phyloP scores from a whole-genome alignment of 2,797 vertebrate genomes.

The Sebastes diploproa region DNA sequence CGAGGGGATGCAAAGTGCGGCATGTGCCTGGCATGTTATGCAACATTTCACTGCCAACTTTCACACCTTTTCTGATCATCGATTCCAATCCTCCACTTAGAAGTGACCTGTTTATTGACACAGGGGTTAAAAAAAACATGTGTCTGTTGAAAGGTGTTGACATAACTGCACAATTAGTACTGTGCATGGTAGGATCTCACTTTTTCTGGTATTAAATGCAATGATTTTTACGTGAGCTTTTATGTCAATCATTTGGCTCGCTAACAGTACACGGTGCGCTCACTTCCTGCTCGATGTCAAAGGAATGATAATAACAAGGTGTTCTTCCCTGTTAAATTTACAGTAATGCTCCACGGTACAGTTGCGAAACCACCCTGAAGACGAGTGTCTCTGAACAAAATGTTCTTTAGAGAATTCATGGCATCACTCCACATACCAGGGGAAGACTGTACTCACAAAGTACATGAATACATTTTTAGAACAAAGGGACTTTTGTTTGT shows the following conservation, averaged over 20 bases:
- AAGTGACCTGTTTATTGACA: neutral
- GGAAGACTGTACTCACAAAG: neutral
- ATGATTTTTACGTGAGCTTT: neutral
- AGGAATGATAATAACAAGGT: neutral
- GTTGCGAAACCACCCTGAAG: neutral
- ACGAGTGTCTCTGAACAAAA: neutral
- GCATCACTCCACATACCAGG: neutral
- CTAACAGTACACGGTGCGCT: accelerated
- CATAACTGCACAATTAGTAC: neutral
- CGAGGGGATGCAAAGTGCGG: neutral
- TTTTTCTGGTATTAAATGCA: neutral
- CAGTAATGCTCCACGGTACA: neutral
- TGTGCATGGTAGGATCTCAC: neutral
- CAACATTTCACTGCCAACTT: neutral
- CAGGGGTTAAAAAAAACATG: too few species aligned
- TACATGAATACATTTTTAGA: neutral
- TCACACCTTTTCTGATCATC: neutral
- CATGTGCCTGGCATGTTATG: neutral
- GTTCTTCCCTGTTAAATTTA: slow-evolving; percentile 19
- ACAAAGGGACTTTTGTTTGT: neutral
- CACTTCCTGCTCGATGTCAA: neutral
- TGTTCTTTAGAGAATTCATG: slow-evolving; percentile 9
- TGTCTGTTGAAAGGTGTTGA: neutral
- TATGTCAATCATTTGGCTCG: neutral
- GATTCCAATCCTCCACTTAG: neutral